Evolutionary conservation across 53 echinoderm and acorn worm genomes (phyloP).

Genomic region (Crossaster papposus): DNA sequence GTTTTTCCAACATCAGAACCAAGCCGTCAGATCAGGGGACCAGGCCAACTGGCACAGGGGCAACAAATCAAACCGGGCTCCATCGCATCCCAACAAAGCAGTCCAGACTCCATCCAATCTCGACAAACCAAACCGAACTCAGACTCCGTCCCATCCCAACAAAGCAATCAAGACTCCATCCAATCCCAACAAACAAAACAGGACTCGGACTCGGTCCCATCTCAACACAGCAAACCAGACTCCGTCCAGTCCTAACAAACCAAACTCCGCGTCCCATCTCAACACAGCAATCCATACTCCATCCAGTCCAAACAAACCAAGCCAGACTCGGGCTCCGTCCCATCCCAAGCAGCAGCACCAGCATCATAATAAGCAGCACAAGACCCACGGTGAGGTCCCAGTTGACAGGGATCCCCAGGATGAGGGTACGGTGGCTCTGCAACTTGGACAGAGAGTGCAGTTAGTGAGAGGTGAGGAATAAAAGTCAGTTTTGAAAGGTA

Average conservation of each 20-base stretch:
- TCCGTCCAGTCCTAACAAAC: too few relatives aligned
- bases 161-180: not conserved
- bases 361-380: not conserved
- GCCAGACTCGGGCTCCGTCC: too few relatives aligned
- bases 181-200: too few relatives aligned
- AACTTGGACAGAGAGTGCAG: conserved; percentile 53
- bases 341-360: not conserved
- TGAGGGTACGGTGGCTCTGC: conserved; percentile 41
- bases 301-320: too few relatives aligned
- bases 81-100: too few relatives aligned
- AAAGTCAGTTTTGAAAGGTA: too few relatives aligned
- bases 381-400: conserved; percentile 1
- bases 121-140: not conserved
- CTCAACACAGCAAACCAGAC: not conserved
- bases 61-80: not conserved
- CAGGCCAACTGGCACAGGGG: not conserved
- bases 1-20: not conserved
- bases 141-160: not conserved
- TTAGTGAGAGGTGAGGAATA: conserved; percentile 25
- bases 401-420: not conserved
- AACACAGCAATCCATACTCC: not conserved
- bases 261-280: too few relatives aligned
- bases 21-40: not conserved
- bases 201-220: too few relatives aligned
- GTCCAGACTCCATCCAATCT: too few relatives aligned